Evolutionary conservation across 2,113 vertebrate species (phyloP), one percentile per base, ranked within the genome.

Genomic region (Andinoacara biseriatus): DNA sequence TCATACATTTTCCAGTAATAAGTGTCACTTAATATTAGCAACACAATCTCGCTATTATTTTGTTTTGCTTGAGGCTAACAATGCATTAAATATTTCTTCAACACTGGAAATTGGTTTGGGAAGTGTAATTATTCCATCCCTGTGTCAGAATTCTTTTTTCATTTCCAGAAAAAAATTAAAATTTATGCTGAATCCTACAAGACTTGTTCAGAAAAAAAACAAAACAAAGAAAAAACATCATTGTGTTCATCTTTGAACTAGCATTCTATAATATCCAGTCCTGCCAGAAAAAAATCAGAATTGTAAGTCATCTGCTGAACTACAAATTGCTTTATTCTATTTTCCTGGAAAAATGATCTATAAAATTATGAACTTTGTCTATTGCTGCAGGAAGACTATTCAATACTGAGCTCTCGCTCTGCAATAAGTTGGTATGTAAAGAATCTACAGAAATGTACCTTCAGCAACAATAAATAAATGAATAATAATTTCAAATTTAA

Each of bases 201-300:
- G 46, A 62, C 59, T 67, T 57, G 54, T 74, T 77, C 14, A 35
- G 60, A 58, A 11, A 35, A 15, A 31, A 52, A 72, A 38, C 35
- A 17, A 11, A 18, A 17, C 2, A 5, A 14, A 49, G 5, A 49
- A 22, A 49, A 65, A 72, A 20, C 31, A 46, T 65, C 18, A 40
- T 24, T 15, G 0, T 54, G 10, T 65, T 74, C 40, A 20, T 11
- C 46, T 31, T 43, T 67, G 7, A 67, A 33, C 54, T 52, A 9
- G 20, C 31, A n/a, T 58, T 77, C 20, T 76, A 26, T 78, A 89
- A 78, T 14, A 76, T 72, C 56, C 20, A 61, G 22, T 60, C 52
- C 7, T 29, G 40, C n/a, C 26, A 80, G 38, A 76, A 72, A 80
- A 81, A 49, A 31, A 14, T 57, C 15, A 57, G 33, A 18, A 62